Percentiles rank a stretch among this genome's conserved stretches.
These are phyloP conservation scores for Hippocampus guttulatus DNA, from an alignment of 2,113 vertebrate genomes.

Conservation along the genomic window DNA sequence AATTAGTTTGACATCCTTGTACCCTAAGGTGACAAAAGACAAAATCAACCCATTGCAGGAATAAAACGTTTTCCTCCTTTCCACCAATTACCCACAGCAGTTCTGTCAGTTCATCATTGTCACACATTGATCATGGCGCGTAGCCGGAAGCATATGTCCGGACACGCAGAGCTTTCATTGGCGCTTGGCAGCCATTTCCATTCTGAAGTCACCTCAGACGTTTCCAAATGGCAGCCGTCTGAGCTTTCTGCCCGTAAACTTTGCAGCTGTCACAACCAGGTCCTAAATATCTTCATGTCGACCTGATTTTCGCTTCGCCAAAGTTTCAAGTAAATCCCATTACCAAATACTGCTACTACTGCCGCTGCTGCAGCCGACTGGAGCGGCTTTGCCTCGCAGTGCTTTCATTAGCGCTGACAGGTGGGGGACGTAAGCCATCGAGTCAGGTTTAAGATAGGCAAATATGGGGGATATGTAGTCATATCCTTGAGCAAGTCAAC, in stretches of 20 bases:
- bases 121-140: neutral
- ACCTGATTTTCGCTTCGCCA: constrained; percentile 17
- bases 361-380: constrained; percentile 53
- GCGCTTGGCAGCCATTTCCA: neutral
- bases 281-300: constrained; percentile 28
- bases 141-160: neutral
- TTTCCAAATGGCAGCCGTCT: constrained; percentile 5
- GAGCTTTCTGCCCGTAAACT: constrained; percentile 25
- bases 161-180: neutral
- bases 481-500: constrained; percentile 46
- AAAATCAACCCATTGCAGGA: neutral
- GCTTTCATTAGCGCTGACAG: constrained; percentile 70
- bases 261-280: constrained; percentile 24
- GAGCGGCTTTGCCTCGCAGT: constrained; percentile 54
- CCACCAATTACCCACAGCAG: constrained; percentile 6
- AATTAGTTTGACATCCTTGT: neutral
- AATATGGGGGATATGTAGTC: constrained; percentile 55
- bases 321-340: constrained; percentile 52
- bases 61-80: neutral
- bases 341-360: constrained; percentile 39
- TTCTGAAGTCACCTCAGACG: constrained; percentile 16
- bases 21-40: neutral
- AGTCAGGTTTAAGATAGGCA: constrained; percentile 65
- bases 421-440: constrained; percentile 65
- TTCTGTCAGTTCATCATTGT: neutral